Percentiles rank a stretch among this genome's conserved stretches.
These are phyloP conservation scores for Hypomecis punctinalis DNA, from an alignment of 2,888 invertebrate genomes.

Conservation along the genomic window DNA sequence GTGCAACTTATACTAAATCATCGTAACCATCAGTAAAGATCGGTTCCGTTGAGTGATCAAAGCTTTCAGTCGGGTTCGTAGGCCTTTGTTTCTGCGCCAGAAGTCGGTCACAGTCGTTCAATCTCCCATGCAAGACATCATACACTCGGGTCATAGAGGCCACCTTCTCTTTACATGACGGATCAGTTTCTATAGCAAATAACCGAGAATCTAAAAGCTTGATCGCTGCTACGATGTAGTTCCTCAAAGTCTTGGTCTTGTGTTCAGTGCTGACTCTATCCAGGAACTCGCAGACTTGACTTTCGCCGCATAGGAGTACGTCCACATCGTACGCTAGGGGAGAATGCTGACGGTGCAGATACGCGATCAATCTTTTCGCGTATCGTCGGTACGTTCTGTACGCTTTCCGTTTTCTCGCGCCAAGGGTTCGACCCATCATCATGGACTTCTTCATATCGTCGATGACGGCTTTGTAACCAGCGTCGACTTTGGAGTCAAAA, in stretches of 20 bases:
- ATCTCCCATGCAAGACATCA: conserved; percentile 73
- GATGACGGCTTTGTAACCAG: conserved; percentile 83
- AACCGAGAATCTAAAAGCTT: conserved; percentile 79
- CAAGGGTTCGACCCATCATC: conserved; percentile 79
- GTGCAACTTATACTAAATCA: conserved; percentile 61
- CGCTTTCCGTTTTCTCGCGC: conserved; percentile 77
- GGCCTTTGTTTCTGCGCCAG: conserved; percentile 68
- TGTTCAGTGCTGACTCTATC: conserved; percentile 79
- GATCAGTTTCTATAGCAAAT: conserved; percentile 81
- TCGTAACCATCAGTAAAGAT: conserved; percentile 72
- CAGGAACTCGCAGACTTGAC: conserved; percentile 78
- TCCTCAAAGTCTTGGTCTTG: conserved; percentile 79
- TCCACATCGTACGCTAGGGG: conserved; percentile 82
- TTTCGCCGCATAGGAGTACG: conserved; percentile 77
- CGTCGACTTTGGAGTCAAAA: conserved; percentile 81
- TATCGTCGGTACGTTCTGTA: conserved; percentile 80
- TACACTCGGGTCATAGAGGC: conserved; percentile 81
- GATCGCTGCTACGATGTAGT: conserved; percentile 81
- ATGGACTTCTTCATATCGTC: conserved; percentile 84
- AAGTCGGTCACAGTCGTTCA: conserved; percentile 77
- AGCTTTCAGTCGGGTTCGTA: conserved; percentile 57
- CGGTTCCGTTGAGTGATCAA: conserved; percentile 70
- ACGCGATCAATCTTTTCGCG: conserved; percentile 78
- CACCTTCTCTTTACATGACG: conserved; percentile 80
- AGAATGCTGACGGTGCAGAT: conserved; percentile 79